A percentile compares a stretch with the other conserved stretches of the same genome.
Evolutionary conservation across 2,888 invertebrate species (phyloP).

Genomic region (Papilio gigon): DNA sequence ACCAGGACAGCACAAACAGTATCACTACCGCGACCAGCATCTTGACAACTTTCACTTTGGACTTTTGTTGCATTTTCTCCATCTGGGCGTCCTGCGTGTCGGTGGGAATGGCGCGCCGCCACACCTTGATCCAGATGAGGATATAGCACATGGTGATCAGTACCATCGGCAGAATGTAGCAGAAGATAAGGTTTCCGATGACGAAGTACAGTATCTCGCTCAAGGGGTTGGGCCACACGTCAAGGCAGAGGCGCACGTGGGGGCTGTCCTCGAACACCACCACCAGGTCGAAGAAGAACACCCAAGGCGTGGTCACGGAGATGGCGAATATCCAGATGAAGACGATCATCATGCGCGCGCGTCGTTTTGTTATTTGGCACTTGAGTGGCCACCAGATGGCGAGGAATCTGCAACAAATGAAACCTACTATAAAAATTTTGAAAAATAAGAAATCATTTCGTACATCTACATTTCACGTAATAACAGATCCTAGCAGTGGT

Average conservation of each 20-base stretch:
- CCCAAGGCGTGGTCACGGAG: slow-evolving; percentile 94
- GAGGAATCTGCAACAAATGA: slow-evolving; percentile 89
- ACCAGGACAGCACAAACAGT: slow-evolving; percentile 96
- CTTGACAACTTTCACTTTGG: slow-evolving; percentile 96
- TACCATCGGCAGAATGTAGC: slow-evolving; percentile 95
- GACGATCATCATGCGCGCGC: slow-evolving; percentile 93
- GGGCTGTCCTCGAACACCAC: slow-evolving; percentile 88
- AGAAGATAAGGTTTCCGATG: slow-evolving; percentile 92
- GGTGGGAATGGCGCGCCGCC: slow-evolving; percentile 93
- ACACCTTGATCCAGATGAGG: slow-evolving; percentile 95
- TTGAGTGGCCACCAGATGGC: slow-evolving; percentile 98
- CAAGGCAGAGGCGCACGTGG: slow-evolving; percentile 88
- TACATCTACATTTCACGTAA: too few species aligned
- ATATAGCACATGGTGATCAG: slow-evolving; percentile 96
- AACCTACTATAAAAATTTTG: slow-evolving; percentile 1
- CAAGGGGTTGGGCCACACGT: slow-evolving; percentile 92
- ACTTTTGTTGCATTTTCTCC: slow-evolving; percentile 96
- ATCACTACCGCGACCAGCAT: slow-evolving; percentile 97
- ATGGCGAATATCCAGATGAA: slow-evolving; percentile 95
- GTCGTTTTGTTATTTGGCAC: slow-evolving; percentile 93
- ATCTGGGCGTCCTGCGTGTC: slow-evolving; percentile 95
- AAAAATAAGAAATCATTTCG: background rate
- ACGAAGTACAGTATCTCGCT: slow-evolving; percentile 93
- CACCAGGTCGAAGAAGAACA: slow-evolving; percentile 92
- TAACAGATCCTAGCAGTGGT: too few species aligned